These are phyloP conservation scores for Selene dorsalis DNA, from an alignment of 2,797 vertebrate genomes.

Conservation along the genomic window DNA sequence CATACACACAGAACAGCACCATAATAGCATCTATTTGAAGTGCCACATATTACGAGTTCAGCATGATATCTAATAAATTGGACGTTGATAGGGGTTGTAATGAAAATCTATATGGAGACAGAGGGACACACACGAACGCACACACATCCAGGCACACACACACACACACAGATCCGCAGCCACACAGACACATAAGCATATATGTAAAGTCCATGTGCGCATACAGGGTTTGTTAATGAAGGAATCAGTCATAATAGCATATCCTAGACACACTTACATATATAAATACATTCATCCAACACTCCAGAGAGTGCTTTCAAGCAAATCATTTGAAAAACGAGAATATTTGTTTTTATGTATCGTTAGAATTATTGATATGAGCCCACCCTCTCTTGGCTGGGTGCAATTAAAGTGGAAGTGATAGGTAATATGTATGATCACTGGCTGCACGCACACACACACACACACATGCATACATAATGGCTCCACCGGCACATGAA, in stretches of 20 bases:
- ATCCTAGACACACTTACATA: conserved; percentile 40
- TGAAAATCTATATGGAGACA: conserved; percentile 55
- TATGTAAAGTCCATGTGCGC: conserved; percentile 1
- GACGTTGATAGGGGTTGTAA: conserved; percentile 62
- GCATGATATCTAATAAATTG: conserved; percentile 69
- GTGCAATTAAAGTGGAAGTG: conserved; percentile 74
- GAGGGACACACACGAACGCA: background rate
- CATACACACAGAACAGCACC: conserved; percentile 16
- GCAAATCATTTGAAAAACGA: conserved; percentile 77
- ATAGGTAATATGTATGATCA: conserved; percentile 68
- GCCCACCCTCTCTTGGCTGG: conserved; percentile 38
- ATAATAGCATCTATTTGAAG: conserved; percentile 54
- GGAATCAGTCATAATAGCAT: conserved; percentile 63
- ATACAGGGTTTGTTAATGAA: conserved; percentile 58
- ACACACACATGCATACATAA: conserved; percentile 18
- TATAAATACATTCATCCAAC: conserved; percentile 52
- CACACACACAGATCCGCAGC: background rate
- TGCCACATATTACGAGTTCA: conserved; percentile 45
- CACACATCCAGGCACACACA: background rate
- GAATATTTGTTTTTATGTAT: conserved; percentile 74
- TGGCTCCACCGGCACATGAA: conserved; percentile 63
- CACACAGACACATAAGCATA: conserved; percentile 4
- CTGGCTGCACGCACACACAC: conserved; percentile 20
- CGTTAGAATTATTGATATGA: conserved; percentile 73
- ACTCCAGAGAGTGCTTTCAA: conserved; percentile 50